A percentile compares a stretch with the other conserved stretches of the same genome.
Evolutionary conservation across 2,888 invertebrate species (phyloP).

Genomic region (Megaustenia siamemsis): DNA sequence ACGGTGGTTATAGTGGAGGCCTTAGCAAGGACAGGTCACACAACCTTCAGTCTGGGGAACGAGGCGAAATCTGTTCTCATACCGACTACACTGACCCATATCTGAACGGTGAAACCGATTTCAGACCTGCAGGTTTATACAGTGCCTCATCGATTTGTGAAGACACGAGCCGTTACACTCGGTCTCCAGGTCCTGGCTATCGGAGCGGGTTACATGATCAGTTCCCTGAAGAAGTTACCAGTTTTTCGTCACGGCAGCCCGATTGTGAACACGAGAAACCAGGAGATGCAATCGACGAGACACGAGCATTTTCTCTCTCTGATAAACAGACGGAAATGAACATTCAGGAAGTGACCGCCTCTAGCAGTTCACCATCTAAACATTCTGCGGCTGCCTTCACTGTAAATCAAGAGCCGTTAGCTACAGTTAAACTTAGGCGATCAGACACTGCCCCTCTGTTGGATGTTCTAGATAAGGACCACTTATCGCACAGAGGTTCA

Average conservation of each 20-base stretch:
- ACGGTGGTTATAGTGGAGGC: background rate
- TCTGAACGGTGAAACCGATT: background rate
- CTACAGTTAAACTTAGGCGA: background rate
- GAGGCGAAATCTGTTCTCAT: background rate
- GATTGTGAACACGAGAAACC: background rate
- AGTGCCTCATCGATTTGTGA: background rate
- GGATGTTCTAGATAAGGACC: background rate
- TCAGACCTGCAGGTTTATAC: background rate
- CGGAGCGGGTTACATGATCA: background rate
- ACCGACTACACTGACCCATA: background rate
- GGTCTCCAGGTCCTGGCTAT: background rate
- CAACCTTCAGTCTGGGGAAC: background rate
- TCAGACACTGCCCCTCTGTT: constrained; percentile 34
- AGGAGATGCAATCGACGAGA: background rate
- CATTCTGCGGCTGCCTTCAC: background rate
- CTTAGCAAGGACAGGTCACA: background rate
- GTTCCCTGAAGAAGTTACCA: constrained; percentile 43
- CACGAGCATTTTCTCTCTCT: background rate
- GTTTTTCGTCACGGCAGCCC: constrained; percentile 23
- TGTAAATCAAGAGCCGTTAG: background rate
- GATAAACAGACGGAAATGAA: background rate
- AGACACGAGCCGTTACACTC: background rate
- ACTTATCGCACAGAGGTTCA: constrained; percentile 8
- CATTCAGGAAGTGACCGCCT: background rate
- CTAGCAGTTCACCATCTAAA: background rate